Evolutionary conservation across 2,888 invertebrate genomes (phyloP).

Genomic region (Ophioninae sp.): DNA sequence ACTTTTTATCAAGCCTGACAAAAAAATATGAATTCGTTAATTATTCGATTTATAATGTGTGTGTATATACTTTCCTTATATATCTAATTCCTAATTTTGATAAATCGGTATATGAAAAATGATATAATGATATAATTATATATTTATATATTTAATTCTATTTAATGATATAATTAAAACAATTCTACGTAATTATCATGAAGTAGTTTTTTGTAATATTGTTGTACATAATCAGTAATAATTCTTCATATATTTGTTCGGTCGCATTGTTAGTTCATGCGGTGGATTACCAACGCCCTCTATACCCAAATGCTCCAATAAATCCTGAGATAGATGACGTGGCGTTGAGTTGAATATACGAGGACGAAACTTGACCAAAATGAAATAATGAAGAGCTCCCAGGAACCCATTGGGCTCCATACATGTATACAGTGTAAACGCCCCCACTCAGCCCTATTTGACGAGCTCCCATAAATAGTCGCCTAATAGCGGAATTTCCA

Average conservation of each 20-base stretch:
- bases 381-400: constrained; percentile 6
- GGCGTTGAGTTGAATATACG: neutral
- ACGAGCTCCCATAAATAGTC: constrained; percentile 75
- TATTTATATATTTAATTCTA: no score
- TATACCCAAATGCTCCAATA: neutral
- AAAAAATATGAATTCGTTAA: no score
- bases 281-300: neutral
- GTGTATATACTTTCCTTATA: no score
- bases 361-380: constrained; percentile 17
- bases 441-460: constrained; percentile 58
- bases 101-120: no score
- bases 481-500: constrained; percentile 75
- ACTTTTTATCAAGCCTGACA: no score
- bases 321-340: neutral
- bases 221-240: neutral
- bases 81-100: no score
- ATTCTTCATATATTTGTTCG: neutral
- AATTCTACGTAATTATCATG: no score
- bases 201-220: no score
- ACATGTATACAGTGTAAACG: constrained; percentile 8
- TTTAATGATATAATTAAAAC: no score
- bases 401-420: neutral
- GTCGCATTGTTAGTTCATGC: neutral
- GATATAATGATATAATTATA: no score
- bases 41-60: no score